These are phyloP conservation scores for Spondyliosoma cantharus DNA, from an alignment of 2,797 vertebrate genomes.

Conservation along the genomic window DNA sequence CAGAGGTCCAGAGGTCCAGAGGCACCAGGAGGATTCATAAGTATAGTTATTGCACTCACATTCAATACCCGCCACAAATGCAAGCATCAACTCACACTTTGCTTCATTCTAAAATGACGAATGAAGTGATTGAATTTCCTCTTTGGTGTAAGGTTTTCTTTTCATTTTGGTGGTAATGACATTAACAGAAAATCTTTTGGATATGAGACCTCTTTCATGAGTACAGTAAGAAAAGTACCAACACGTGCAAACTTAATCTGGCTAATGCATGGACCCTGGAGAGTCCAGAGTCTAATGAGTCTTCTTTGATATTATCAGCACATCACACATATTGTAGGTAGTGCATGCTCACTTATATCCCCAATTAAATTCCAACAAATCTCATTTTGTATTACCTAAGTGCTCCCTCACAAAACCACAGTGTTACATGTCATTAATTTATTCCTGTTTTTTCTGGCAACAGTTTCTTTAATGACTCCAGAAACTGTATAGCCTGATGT, in stretches of 20 bases:
- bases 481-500: constrained; percentile 24
- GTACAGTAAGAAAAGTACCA: constrained; percentile 1
- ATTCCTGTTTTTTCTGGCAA: constrained; percentile 42
- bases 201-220: constrained; percentile 8
- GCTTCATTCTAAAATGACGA: constrained; percentile 30
- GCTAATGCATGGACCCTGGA: constrained; percentile 25
- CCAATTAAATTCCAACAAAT: constrained; percentile 30
- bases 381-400: constrained; percentile 5
- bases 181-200: constrained; percentile 42
- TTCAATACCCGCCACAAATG: constrained; percentile 13
- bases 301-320: constrained; percentile 32
- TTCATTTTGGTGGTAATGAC: constrained; percentile 37
- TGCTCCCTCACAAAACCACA: constrained; percentile 26
- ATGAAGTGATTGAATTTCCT: constrained; percentile 29
- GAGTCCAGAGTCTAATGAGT: constrained; percentile 22
- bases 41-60: constrained; percentile 26
- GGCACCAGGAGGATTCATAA: constrained; percentile 14
- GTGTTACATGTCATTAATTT: constrained; percentile 16
- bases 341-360: background rate
- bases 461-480: constrained; percentile 33
- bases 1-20: constrained; percentile 15
- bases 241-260: constrained; percentile 32
- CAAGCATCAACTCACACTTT: constrained; percentile 16
- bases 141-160: constrained; percentile 29
- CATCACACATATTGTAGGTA: constrained; percentile 14